A percentile compares a stretch with the other conserved stretches of the same genome.
phyloP scores from a whole-genome alignment of 2,113 vertebrate species.

The Circaetus cinerascens region DNA sequence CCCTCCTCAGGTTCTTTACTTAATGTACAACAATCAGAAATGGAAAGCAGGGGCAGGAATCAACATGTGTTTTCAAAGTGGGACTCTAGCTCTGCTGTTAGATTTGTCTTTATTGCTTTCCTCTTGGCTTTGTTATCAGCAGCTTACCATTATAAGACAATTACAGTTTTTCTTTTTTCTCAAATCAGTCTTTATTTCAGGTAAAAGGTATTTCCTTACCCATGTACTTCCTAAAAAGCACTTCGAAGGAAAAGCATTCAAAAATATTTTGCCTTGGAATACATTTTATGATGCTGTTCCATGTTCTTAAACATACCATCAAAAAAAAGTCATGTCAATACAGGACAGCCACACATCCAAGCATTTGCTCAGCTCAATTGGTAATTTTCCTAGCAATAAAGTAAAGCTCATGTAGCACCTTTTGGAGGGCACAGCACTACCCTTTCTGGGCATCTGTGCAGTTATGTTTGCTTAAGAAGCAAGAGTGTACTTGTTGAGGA shows the following conservation, averaged over 20 bases:
- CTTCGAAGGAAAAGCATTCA: background rate
- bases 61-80: background rate
- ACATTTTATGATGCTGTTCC: background rate
- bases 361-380: background rate
- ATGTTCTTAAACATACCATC: background rate
- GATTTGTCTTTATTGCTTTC: background rate
- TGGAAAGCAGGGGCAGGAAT: background rate
- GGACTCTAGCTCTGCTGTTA: background rate
- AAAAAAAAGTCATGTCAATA: background rate
- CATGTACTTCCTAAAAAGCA: background rate
- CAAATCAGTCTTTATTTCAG: background rate
- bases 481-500: background rate
- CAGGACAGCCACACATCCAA: background rate
- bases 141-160: background rate
- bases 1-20: background rate
- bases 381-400: background rate
- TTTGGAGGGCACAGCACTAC: background rate
- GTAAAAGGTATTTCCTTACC: background rate
- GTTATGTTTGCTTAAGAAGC: background rate
- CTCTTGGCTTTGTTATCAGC: background rate
- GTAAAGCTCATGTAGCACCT: background rate
- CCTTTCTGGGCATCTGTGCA: background rate
- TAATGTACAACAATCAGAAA: background rate
- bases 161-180: background rate
- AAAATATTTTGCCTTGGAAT: background rate